Conservation (phyloP, 2,888 invertebrate genomes). For the Pterostichus niger region DNA sequence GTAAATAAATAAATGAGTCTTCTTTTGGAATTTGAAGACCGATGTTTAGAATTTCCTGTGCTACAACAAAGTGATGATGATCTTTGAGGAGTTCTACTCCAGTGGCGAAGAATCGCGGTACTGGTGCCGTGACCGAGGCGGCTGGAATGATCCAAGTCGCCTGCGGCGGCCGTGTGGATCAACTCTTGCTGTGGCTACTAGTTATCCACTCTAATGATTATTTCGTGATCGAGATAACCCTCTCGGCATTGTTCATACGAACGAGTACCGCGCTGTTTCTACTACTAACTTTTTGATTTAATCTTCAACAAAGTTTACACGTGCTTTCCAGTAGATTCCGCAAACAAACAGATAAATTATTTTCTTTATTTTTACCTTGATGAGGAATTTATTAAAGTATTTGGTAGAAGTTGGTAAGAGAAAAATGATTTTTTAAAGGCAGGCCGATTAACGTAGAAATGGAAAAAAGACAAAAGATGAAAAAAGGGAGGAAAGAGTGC, state of each 20-base stretch:
- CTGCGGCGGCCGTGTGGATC: constrained; percentile 52
- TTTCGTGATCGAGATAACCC: constrained; percentile 59
- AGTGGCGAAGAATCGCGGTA: constrained; percentile 18
- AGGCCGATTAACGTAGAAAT: constrained; percentile 39
- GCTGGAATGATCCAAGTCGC: constrained; percentile 54
- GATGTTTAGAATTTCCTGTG: constrained; percentile 14
- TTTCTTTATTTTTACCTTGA: too few relatives aligned
- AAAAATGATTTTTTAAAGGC: constrained; percentile 47
- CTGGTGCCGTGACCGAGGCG: constrained; percentile 19
- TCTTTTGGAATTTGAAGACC: too few relatives aligned
- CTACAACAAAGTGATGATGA: background rate
- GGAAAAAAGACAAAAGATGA: constrained; percentile 42
- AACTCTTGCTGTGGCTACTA: constrained; percentile 56
- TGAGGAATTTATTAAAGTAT: background rate
- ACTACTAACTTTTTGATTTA: constrained; percentile 53
- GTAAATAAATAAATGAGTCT: too few relatives aligned
- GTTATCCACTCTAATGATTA: constrained; percentile 61
- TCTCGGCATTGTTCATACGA: constrained; percentile 47
- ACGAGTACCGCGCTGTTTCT: constrained; percentile 17
- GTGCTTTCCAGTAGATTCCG: constrained; percentile 4
- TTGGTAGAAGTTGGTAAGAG: constrained; percentile 17
- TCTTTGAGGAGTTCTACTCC: background rate
- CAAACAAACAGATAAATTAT: constrained; percentile 21
- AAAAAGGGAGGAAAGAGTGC: constrained; percentile 19
- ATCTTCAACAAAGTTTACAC: constrained; percentile 40